These are phyloP conservation scores for Drosophila crucigera DNA, from an alignment of 2,888 invertebrate species.

Conservation along the genomic window DNA sequence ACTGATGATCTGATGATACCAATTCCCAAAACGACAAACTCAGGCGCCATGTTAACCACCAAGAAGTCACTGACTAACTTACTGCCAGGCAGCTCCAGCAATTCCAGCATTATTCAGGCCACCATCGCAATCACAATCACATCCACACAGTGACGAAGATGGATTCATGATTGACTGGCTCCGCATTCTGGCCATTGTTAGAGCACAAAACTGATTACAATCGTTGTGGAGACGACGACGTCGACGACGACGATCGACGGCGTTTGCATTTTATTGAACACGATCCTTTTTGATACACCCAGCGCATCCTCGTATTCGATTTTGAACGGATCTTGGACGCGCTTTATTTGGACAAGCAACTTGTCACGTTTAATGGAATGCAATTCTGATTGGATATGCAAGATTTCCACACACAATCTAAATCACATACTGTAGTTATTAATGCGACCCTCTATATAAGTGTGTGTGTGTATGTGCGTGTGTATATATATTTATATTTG, in stretches of 20 bases:
- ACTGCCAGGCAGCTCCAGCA: slow-evolving; percentile 29
- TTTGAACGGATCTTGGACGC: slow-evolving; percentile 43
- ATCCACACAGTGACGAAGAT: slow-evolving; percentile 69
- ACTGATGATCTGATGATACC: slow-evolving; percentile 74
- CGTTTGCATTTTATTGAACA: slow-evolving; percentile 79
- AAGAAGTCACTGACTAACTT: slow-evolving; percentile 66
- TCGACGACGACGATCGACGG: slow-evolving; percentile 26
- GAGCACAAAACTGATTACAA: slow-evolving; percentile 63
- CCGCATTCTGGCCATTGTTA: slow-evolving; percentile 70
- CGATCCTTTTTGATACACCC: slow-evolving; percentile 66
- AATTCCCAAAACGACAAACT: slow-evolving; percentile 84
- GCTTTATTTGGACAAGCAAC: slow-evolving; percentile 79
- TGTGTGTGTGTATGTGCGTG: background rate
- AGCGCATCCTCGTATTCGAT: slow-evolving; percentile 38
- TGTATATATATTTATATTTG: background rate
- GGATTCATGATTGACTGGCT: slow-evolving; percentile 72
- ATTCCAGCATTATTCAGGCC: slow-evolving; percentile 11
- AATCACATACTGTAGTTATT: slow-evolving; percentile 44
- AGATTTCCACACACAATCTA: slow-evolving; percentile 23
- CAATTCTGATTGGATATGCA: slow-evolving; percentile 45
- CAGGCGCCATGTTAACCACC: slow-evolving; percentile 85
- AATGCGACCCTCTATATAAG: slow-evolving; percentile 7
- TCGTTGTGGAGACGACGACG: slow-evolving; percentile 38
- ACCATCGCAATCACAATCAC: slow-evolving; percentile 28
- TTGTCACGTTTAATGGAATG: slow-evolving; percentile 78